These are phyloP conservation scores for Chamaetylas fuelleborni DNA, from an alignment of 2,113 vertebrate species.

Conservation along the genomic window DNA sequence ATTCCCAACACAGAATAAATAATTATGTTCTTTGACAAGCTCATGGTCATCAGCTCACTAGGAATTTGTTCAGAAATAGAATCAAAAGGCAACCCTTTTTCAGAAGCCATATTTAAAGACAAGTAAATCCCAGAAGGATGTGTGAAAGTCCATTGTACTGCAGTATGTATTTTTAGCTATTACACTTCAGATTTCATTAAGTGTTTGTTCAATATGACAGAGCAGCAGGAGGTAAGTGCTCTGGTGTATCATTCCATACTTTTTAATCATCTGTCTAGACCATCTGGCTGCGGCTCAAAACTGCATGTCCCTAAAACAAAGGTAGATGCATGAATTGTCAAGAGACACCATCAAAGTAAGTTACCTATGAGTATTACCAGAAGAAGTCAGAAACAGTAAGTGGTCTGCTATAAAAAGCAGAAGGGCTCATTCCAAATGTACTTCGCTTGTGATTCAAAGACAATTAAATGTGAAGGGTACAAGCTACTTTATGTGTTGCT, in stretches of 20 bases:
- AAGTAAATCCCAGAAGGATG: background rate
- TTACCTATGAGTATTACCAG: background rate
- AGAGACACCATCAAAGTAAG: background rate
- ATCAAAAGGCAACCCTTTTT: background rate
- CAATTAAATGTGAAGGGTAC: background rate
- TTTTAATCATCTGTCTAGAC: slow-evolving; percentile 40
- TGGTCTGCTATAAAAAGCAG: background rate
- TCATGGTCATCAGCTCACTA: background rate
- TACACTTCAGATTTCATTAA: slow-evolving; percentile 32
- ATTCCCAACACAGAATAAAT: background rate
- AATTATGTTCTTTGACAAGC: background rate
- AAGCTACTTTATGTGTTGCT: background rate
- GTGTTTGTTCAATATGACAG: background rate
- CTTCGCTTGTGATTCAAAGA: background rate
- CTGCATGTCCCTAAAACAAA: background rate
- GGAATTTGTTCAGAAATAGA: background rate
- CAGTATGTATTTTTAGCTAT: slow-evolving; percentile 12
- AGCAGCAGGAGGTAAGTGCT: slow-evolving; percentile 1
- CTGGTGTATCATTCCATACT: background rate
- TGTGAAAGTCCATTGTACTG: background rate
- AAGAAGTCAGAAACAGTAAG: background rate
- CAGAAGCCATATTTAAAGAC: background rate
- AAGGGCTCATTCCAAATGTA: background rate
- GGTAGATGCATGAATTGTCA: background rate
- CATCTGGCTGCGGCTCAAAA: slow-evolving; percentile 36